These are phyloP conservation scores for Metalampra italica DNA, from an alignment of 2,888 invertebrate species.

Conservation along the genomic window DNA sequence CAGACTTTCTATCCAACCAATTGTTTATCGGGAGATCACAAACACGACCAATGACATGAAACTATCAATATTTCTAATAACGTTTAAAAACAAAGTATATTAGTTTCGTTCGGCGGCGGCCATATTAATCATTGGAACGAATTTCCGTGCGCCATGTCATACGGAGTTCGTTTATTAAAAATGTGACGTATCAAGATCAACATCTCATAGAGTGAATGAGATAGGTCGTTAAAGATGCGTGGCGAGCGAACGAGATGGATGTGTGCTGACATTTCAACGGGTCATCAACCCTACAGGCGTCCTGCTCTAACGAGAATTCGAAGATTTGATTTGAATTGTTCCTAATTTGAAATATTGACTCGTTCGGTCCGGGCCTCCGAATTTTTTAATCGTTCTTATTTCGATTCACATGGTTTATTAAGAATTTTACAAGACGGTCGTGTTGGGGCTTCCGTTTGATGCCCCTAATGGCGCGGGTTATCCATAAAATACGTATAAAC, in stretches of 20 bases:
- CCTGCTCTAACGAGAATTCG: slow-evolving; percentile 77
- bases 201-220: slow-evolving; percentile 65
- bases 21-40: slow-evolving; percentile 70
- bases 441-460: slow-evolving; percentile 67
- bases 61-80: slow-evolving; percentile 79
- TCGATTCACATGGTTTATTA: slow-evolving; percentile 56
- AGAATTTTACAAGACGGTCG: slow-evolving; percentile 48
- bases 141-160: slow-evolving; percentile 76
- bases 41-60: slow-evolving; percentile 74
- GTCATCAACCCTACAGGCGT: slow-evolving; percentile 76
- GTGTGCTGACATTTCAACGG: slow-evolving; percentile 75
- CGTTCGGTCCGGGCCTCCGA: slow-evolving; percentile 48
- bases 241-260: slow-evolving; percentile 53
- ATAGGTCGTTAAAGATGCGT: slow-evolving; percentile 40
- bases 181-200: slow-evolving; percentile 79
- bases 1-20: slow-evolving; percentile 67
- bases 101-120: slow-evolving; percentile 67
- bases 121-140: slow-evolving; percentile 77
- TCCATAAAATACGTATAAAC: slow-evolving; percentile 54
- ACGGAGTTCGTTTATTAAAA: slow-evolving; percentile 78
- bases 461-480: slow-evolving; percentile 46
- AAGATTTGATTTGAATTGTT: slow-evolving; percentile 78
- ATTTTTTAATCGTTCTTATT: slow-evolving; percentile 45
- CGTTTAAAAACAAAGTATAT: slow-evolving; percentile 75
- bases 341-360: slow-evolving; percentile 73